Evolutionary conservation across 2,888 invertebrate genomes (phyloP).

Genomic region (Melipona bicolor): DNA sequence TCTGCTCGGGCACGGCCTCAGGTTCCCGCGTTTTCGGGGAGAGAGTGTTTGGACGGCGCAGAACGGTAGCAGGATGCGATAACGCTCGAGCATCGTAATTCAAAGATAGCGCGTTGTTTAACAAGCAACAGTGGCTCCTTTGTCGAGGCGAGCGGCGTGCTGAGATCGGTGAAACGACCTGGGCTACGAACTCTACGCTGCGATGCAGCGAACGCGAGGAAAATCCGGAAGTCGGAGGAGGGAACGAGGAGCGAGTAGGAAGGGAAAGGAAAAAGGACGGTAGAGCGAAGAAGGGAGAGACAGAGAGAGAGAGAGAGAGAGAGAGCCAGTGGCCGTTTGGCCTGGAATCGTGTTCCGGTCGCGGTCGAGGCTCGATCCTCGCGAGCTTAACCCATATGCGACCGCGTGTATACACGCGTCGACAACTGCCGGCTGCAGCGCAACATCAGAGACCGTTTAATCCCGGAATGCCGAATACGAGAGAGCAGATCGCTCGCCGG

Average conservation of each 20-base stretch:
- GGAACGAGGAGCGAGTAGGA: no score
- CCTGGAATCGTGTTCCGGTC: neutral
- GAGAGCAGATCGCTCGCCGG: conserved; percentile 61
- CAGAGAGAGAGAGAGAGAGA: neutral
- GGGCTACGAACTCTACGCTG: conserved; percentile 22
- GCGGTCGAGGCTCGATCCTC: conserved; percentile 3
- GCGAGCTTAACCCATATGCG: conserved; percentile 36
- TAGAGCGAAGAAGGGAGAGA: neutral
- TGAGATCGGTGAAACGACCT: conserved; percentile 24
- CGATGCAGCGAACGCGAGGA: neutral
- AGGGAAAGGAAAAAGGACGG: neutral
- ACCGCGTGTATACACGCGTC: conserved; percentile 7
- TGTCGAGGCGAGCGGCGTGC: conserved; percentile 60
- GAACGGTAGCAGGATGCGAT: conserved; percentile 80
- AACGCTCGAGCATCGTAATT: conserved; percentile 74
- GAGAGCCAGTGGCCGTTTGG: conserved; percentile 8
- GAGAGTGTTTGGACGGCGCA: conserved; percentile 62
- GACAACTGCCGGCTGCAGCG: conserved; percentile 47
- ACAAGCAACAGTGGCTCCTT: conserved; percentile 64
- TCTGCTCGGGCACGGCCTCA: neutral
- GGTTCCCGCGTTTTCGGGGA: conserved; percentile 49
- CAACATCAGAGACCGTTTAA: conserved; percentile 73
- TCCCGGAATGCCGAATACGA: conserved; percentile 70
- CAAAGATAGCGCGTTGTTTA: conserved; percentile 74
- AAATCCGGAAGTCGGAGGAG: conserved; percentile 50